These are phyloP conservation scores for Xiphydria camelus DNA, from an alignment of 2,888 invertebrate species.

Conservation along the genomic window DNA sequence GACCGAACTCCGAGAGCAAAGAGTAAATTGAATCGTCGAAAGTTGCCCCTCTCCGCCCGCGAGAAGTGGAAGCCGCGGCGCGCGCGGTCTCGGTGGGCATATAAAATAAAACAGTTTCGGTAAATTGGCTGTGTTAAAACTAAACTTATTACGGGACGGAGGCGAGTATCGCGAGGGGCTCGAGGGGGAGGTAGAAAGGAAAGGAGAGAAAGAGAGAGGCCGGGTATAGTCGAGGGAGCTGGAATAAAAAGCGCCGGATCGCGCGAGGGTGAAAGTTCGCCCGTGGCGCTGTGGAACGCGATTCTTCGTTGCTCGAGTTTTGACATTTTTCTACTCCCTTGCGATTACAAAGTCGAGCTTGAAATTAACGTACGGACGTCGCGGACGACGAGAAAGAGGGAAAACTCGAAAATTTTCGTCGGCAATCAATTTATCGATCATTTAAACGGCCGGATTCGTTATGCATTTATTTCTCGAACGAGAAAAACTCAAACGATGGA, in stretches of 20 bases:
- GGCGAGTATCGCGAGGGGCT: slow-evolving; percentile 13
- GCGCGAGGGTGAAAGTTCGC: background rate
- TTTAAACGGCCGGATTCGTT: too few species aligned
- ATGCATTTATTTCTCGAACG: too few species aligned
- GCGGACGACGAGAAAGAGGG: too few species aligned
- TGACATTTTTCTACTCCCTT: too few species aligned
- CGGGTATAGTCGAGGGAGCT: background rate
- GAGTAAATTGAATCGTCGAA: slow-evolving; percentile 43
- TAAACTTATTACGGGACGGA: slow-evolving; percentile 35
- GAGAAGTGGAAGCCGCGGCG: slow-evolving; percentile 15
- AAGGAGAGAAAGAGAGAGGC: background rate
- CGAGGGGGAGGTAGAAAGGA: slow-evolving; percentile 12
- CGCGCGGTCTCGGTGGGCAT: slow-evolving; percentile 25
- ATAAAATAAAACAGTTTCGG: slow-evolving; percentile 41
- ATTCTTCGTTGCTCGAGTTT: background rate
- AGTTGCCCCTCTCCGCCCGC: slow-evolving; percentile 25
- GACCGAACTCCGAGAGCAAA: too few species aligned
- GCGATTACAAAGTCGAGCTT: too few species aligned
- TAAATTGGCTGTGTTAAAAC: slow-evolving; percentile 42
- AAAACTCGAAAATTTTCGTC: too few species aligned
- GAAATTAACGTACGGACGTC: too few species aligned
- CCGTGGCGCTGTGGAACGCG: background rate
- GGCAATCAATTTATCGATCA: too few species aligned
- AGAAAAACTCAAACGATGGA: background rate
- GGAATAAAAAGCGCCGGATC: too few species aligned